A percentile compares a stretch with the other conserved stretches of the same genome.
phyloP scores from a whole-genome alignment of 2,113 vertebrate species.

The Lycocorax pyrrhopterus region DNA sequence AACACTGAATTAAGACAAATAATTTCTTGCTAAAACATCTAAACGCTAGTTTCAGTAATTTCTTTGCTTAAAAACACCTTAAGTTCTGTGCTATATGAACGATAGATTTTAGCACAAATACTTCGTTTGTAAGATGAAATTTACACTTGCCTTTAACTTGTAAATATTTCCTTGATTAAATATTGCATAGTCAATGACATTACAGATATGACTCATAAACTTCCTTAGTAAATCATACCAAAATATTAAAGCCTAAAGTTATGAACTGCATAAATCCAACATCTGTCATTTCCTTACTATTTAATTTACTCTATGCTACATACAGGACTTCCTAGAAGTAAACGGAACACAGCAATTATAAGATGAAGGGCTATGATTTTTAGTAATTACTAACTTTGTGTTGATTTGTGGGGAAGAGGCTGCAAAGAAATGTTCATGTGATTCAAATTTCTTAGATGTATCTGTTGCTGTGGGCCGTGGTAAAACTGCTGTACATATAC shows the following conservation, averaged over 20 bases:
- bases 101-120: not conserved
- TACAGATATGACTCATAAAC: not conserved
- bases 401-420: not conserved
- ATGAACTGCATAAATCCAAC: not conserved
- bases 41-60: not conserved
- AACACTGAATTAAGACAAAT: not conserved
- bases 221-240: not conserved
- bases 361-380: not conserved
- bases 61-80: not conserved
- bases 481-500: not conserved
- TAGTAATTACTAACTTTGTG: not conserved
- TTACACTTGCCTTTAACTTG: conserved; percentile 13
- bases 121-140: not conserved
- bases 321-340: not conserved
- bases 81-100: not conserved
- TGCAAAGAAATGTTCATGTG: not conserved
- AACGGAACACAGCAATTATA: not conserved
- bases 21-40: not conserved
- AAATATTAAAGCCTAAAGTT: not conserved
- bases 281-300: not conserved
- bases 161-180: conserved; percentile 38
- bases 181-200: not conserved
- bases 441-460: not conserved
- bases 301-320: not conserved
- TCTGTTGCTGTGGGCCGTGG: not conserved